A percentile compares a stretch with the other conserved stretches of the same genome.
These are phyloP conservation scores for Gorsachius magnificus DNA, from an alignment of 2,797 vertebrate genomes.

Conservation along the genomic window DNA sequence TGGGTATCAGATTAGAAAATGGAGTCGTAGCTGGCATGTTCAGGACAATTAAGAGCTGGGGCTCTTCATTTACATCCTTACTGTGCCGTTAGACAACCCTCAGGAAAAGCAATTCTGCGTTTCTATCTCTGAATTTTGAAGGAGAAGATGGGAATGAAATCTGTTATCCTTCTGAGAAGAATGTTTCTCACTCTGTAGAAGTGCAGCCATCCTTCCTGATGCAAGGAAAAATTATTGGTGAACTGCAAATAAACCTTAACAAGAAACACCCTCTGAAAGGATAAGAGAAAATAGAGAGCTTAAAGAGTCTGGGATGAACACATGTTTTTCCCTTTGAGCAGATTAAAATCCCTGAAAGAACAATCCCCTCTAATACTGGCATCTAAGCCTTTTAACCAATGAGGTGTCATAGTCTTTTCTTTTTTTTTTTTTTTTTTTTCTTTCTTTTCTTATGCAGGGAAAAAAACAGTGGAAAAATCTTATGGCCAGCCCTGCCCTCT, in stretches of 20 bases:
- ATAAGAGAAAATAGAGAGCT: not conserved
- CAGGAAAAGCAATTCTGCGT: not conserved
- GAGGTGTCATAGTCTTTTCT: not conserved
- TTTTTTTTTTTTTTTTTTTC: not conserved
- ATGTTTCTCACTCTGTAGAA: not conserved
- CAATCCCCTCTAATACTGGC: not conserved
- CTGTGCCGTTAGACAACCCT: not conserved
- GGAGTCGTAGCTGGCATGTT: not conserved
- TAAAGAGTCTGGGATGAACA: not conserved
- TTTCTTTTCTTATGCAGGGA: not conserved
- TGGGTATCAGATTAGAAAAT: not conserved
- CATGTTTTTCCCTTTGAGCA: not conserved
- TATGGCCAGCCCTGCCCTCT: not conserved
- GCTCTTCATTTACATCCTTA: not conserved
- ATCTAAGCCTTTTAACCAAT: not conserved
- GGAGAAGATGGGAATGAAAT: not conserved
- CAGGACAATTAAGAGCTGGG: not conserved
- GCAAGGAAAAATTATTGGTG: not conserved
- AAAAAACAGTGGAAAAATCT: not conserved
- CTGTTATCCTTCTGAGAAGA: not conserved
- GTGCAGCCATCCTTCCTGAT: not conserved
- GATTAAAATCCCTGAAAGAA: not conserved
- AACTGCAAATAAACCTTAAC: not conserved
- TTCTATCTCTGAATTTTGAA: not conserved
- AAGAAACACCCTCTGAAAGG: not conserved